Conservation (phyloP, 2,888 invertebrate species). For the Tenthredo amoena region DNA sequence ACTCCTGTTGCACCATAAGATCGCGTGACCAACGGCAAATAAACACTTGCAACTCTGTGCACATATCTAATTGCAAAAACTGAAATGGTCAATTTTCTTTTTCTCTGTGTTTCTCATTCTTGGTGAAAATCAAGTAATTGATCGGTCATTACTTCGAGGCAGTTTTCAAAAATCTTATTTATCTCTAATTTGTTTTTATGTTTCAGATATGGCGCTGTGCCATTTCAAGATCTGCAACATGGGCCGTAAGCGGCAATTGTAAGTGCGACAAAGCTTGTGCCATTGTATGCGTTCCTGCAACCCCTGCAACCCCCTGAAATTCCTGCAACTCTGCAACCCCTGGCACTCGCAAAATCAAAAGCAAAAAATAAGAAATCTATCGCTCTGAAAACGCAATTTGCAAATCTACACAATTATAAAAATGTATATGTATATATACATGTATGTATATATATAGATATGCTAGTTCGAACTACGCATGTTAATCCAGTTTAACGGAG, state of each 20-base stretch:
- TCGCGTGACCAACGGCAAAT: conserved; percentile 1
- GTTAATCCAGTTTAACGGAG: not conserved
- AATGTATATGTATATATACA: not conserved
- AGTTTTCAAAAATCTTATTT: not conserved
- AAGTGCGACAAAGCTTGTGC: conserved; percentile 34
- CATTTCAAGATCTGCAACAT: conserved; percentile 87
- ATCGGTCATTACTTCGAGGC: no score
- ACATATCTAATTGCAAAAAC: not conserved
- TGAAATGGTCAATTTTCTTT: not conserved
- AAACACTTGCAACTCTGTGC: not conserved
- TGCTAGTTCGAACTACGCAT: conserved; percentile 12
- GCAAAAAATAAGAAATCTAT: not conserved
- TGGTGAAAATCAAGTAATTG: no score
- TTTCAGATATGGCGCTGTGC: conserved; percentile 84
- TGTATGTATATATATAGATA: not conserved
- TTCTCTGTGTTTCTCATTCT: not conserved
- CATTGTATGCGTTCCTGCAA: conserved; percentile 35
- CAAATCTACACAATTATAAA: not conserved
- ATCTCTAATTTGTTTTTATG: not conserved
- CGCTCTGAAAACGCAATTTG: not conserved
- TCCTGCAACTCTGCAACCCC: conserved; percentile 29
- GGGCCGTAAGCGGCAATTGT: conserved; percentile 81
- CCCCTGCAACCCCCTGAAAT: conserved; percentile 34
- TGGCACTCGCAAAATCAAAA: conserved; percentile 18
- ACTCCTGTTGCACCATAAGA: conserved; percentile 41